Evolutionary conservation across 2,113 vertebrate species (phyloP), one percentile per base, ranked within the genome.

Genomic region (Colossoma macropomum): DNA sequence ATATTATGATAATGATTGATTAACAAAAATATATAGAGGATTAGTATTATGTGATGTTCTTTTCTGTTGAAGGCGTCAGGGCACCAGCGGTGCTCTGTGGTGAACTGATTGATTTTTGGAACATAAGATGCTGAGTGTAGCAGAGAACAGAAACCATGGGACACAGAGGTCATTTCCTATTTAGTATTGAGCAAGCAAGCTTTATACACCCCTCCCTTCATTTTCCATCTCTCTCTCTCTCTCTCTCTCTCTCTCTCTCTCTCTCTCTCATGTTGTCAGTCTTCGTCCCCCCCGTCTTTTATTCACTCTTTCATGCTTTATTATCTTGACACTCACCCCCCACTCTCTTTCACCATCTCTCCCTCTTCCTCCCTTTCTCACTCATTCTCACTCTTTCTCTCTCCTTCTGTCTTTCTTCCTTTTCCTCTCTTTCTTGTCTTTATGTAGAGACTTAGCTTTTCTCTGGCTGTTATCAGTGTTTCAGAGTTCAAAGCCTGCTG

Each of bases 111-210:
- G 80, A 75, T 82, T 75, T 76, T 38, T 56, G 72, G 45, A 82
- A 82, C 30, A 28, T 27, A 34, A 82, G 72, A 66, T 41, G 45
- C 72, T 66, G 60, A 76, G 62, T 56, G 62, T 41, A 69, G 60
- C 25, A 34, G 34, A 56, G 32, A 38, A 56, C 48, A 68, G 65
- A 82, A 68, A 15, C 80, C 23, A 41, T 72, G 68, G 73, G 72
- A 52, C 72, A 54, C 15, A 23, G 48, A 30, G 62, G 72, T 75
- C 72, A 76, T 82, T 82, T 82, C 63, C 72, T 82, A 68, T 82
- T 66, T 66, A 54, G 45, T 28, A 52, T 19, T 28, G 25, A 28
- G 72, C 30, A 56, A 21, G 13, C 30, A 74, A 65, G 48, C 6
- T 19, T 25, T 56, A 16, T 68, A 19, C n/a, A 23, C 19, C 17